Evolutionary conservation across 2,888 invertebrate genomes (phyloP).

Genomic region (Xanthia togata): DNA sequence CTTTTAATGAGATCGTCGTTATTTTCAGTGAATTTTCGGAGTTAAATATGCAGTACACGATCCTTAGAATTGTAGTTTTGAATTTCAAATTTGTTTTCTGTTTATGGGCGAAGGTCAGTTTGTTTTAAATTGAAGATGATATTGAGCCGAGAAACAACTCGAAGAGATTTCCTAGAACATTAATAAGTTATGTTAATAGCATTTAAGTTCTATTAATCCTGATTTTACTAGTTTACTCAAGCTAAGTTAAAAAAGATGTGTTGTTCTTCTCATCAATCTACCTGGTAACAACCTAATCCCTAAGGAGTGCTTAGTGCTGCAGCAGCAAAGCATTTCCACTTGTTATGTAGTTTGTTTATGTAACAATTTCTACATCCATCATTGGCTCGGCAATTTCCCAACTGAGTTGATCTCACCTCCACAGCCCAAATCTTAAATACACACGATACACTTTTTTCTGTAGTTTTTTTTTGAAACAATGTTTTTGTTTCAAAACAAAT

Average conservation of each 20-base stretch:
- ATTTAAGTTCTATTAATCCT: neutral
- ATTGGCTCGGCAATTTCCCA: neutral
- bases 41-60: conserved; percentile 46
- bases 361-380: conserved; percentile 2
- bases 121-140: neutral
- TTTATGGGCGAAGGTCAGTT: neutral
- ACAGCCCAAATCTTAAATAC: neutral
- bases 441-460: neutral
- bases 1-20: conserved; percentile 76
- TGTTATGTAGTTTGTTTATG: conserved; percentile 2
- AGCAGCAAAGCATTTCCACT: conserved; percentile 20
- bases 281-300: conserved; percentile 12
- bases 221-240: neutral
- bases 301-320: conserved; percentile 11
- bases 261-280: neutral
- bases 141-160: neutral
- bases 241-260: neutral
- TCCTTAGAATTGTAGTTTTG: conserved; percentile 28
- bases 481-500: too few relatives aligned
- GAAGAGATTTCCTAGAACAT: neutral
- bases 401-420: neutral
- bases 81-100: conserved; percentile 28
- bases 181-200: too few relatives aligned
- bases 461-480: too few relatives aligned
- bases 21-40: conserved; percentile 64